phyloP scores from a whole-genome alignment of 1,140 invertebrate genomes.

The Theocolax elegans region DNA sequence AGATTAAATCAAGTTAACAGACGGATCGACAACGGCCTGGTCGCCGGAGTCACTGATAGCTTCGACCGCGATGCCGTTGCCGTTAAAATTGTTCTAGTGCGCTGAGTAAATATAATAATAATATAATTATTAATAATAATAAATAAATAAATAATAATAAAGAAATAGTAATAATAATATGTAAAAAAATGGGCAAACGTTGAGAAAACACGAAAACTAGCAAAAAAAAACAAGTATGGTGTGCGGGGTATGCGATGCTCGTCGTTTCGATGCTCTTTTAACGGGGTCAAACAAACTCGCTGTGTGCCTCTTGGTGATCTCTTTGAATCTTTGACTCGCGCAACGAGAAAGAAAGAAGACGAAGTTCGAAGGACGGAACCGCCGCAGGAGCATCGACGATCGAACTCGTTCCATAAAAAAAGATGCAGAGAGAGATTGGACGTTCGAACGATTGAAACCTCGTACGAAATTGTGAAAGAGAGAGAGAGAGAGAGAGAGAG shows the following conservation, averaged over 20 bases:
- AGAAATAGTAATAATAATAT: constrained; percentile 6
- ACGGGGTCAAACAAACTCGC: constrained; percentile 20
- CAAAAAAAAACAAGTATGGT: constrained; percentile 13
- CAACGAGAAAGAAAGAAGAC: constrained; percentile 3
- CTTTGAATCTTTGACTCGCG: constrained; percentile 16
- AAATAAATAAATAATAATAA: background rate
- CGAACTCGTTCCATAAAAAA: constrained; percentile 7
- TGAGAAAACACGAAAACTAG: constrained; percentile 7
- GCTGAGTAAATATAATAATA: constrained; percentile 24
- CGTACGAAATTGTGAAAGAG: background rate
- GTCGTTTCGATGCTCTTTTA: constrained; percentile 37
- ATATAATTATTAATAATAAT: background rate
- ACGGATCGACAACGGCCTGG: constrained; percentile 15
- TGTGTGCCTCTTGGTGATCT: constrained; percentile 25
- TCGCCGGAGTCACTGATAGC: background rate
- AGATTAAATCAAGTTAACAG: constrained; percentile 2
- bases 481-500: constrained; percentile 31
- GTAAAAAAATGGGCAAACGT: constrained; percentile 5
- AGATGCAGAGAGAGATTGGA: too few species aligned
- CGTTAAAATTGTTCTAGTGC: background rate
- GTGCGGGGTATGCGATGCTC: constrained; percentile 33
- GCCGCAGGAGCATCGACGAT: background rate
- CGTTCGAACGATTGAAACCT: constrained; percentile 22
- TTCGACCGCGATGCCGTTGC: constrained; percentile 12
- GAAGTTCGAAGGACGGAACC: background rate